phyloP scores from a whole-genome alignment of 2,797 vertebrate genomes.

The Oryzias sinensis region DNA sequence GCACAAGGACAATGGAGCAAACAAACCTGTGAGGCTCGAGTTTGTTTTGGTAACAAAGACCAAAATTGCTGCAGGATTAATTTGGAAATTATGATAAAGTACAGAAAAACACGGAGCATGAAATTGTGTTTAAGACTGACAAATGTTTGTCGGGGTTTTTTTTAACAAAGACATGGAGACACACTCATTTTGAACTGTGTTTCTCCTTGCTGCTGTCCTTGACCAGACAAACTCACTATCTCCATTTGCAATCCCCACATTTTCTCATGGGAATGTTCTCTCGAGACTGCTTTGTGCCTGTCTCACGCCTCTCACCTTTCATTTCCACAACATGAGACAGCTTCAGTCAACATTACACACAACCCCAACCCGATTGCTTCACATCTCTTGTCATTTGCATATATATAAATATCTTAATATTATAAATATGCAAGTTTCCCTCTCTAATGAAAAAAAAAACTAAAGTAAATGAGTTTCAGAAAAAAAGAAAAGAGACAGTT shows the following conservation, averaged over 20 bases:
- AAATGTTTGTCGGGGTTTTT: neutral
- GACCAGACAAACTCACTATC: conserved; percentile 3
- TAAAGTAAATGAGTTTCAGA: neutral
- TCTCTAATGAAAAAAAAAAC: neutral
- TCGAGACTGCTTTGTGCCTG: conserved; percentile 9
- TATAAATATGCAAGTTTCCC: neutral
- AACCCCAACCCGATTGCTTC: neutral
- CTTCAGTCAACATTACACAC: conserved; percentile 12
- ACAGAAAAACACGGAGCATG: neutral
- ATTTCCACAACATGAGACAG: conserved; percentile 10
- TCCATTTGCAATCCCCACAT: conserved; percentile 42
- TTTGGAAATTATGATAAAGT: neutral
- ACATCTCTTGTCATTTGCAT: conserved; percentile 11
- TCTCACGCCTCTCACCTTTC: conserved; percentile 67
- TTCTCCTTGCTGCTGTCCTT: conserved; percentile 25
- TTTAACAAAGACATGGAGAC: no score
- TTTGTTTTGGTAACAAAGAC: no score
- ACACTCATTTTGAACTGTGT: neutral
- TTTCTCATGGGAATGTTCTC: conserved; percentile 24
- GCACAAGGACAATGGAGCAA: no score
- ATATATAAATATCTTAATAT: neutral
- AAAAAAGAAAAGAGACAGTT: neutral
- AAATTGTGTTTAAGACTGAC: neutral
- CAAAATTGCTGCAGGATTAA: no score
- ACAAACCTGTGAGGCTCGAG: no score